A percentile compares a stretch with the other conserved stretches of the same genome.
These are phyloP conservation scores for Eira barbara DNA, from an alignment of 2,113 vertebrate species.

Conservation along the genomic window DNA sequence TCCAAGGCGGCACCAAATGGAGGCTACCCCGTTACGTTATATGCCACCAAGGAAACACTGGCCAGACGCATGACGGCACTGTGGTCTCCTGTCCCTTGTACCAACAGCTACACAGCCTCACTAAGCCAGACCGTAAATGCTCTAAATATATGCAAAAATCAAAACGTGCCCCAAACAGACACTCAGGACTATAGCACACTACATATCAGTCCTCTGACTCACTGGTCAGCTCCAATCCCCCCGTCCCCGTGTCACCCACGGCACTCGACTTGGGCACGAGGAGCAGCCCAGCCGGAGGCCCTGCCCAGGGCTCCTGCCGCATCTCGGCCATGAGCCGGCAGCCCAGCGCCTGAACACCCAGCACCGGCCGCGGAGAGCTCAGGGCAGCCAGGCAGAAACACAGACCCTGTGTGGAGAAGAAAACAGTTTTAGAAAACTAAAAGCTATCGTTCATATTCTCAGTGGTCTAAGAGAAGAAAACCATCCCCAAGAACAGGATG, in stretches of 20 bases:
- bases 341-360: neutral
- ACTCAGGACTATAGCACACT: neutral
- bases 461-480: neutral
- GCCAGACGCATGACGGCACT: neutral
- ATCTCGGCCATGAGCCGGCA: rapidly evolving
- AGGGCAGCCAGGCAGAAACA: neutral
- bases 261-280: neutral
- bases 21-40: neutral
- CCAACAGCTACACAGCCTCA: neutral
- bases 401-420: neutral
- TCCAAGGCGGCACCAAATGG: neutral
- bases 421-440: neutral
- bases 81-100: neutral
- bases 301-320: neutral
- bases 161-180: neutral
- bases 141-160: neutral
- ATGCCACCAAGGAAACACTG: neutral
- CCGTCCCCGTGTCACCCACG: neutral
- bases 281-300: neutral
- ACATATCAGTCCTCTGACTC: neutral
- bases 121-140: neutral
- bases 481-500: neutral
- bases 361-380: neutral
- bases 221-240: neutral
- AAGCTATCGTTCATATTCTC: neutral